Base-by-base conservation (phyloP, 2,797 vertebrate species). In the Microtus californicus region DNA sequence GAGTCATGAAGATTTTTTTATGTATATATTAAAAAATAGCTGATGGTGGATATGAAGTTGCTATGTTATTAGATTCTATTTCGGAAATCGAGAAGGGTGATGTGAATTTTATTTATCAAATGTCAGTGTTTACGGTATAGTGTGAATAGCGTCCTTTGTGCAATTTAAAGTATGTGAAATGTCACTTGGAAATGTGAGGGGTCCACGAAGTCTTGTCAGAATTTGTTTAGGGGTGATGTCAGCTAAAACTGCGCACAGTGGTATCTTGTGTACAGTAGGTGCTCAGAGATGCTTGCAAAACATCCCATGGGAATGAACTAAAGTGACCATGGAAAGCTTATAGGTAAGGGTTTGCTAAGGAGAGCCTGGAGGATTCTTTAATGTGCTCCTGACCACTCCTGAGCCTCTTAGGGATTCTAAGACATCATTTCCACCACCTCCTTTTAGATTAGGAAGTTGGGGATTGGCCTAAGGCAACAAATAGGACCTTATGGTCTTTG, bases 61-160 rank as follows among this genome's bases (percentile, higher is more conserved):
- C 92, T 71, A 2, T 85, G 79, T 37, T 73, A 56, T 89, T 94
- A 54, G 91, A 92, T 82, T 69, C 61, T 77, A 71, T n/a, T 81
- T 88, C 89, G 91, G 90, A 92, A 61, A 51, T 51, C 79, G 51
- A 48, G 59, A 91, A 82, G 78, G 54, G n/a, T 87, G 83, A 95
- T 76, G 54, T 93, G 23, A 54, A 34, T 91, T 87, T 93, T 85
- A 73, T 73, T 87, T 95, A 81, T 81, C 91, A 91, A 94, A 81
- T 77, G 51, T 85, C 82, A 91, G 51, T 85, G 73, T 96, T 96
- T 91, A 91, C 27, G 80, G 27, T 87, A 48, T 27, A 59, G 71
- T 93, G 77, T 65, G n/a, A 83, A 83, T 48, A 10, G 43, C 14
- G 54, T 86, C 34, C 40, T 96, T 95, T 69, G 45, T 37, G 63